Conservation (phyloP, 2,888 invertebrate species). For the Platycheirus albimanus region DNA sequence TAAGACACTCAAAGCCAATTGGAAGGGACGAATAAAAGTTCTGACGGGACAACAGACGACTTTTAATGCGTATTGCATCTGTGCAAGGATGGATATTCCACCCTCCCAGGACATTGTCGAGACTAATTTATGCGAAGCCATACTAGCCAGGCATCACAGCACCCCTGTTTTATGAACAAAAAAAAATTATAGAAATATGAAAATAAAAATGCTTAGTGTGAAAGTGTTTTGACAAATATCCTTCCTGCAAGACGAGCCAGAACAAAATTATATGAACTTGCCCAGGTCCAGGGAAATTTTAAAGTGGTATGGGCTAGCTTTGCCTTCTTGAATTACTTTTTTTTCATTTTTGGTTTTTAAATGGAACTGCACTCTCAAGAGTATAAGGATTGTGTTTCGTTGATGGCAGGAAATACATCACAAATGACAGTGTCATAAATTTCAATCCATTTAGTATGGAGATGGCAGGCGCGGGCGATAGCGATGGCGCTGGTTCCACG, state of each 20-base stretch:
- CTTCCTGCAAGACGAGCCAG: constrained; percentile 4
- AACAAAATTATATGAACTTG: constrained; percentile 66
- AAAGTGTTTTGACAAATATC: constrained; percentile 72
- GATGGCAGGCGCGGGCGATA: no score
- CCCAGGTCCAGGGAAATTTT: constrained; percentile 69
- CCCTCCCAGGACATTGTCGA: constrained; percentile 40
- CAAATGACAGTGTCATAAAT: constrained; percentile 69
- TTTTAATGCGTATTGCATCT: constrained; percentile 71
- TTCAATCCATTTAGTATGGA: constrained; percentile 61
- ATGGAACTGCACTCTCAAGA: constrained; percentile 44
- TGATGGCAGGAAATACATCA: constrained; percentile 68
- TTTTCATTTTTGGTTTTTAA: constrained; percentile 1
- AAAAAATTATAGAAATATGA: constrained; percentile 34
- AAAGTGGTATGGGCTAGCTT: constrained; percentile 60
- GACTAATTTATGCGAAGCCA: constrained; percentile 68
- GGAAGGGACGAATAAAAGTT: constrained; percentile 42
- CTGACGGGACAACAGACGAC: not conserved
- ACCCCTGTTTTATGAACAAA: constrained; percentile 23
- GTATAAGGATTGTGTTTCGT: constrained; percentile 53
- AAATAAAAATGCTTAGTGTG: constrained; percentile 49
- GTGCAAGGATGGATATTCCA: constrained; percentile 49
- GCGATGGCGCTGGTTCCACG: not conserved
- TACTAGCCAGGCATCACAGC: constrained; percentile 23
- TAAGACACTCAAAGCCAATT: constrained; percentile 64
- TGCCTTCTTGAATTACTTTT: constrained; percentile 10